A percentile compares a stretch with the other conserved stretches of the same genome.
phyloP scores from a whole-genome alignment of 2,888 invertebrate genomes.

The Drosophila acutilabella region DNA sequence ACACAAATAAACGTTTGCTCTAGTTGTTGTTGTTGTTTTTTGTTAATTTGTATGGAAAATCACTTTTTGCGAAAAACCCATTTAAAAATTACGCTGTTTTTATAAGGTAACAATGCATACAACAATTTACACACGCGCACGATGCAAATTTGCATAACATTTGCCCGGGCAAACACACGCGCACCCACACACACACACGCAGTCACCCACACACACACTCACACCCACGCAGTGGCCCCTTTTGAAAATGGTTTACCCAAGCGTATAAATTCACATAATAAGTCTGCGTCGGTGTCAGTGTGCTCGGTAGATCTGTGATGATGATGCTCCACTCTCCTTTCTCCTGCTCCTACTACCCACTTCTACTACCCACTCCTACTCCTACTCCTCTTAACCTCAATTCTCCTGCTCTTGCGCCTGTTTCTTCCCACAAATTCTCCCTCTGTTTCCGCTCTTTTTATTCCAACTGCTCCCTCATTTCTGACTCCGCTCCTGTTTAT shows the following conservation, averaged over 20 bases:
- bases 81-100: slow-evolving; percentile 81
- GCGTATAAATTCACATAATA: slow-evolving; percentile 78
- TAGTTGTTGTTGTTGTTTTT: slow-evolving; percentile 50
- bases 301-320: slow-evolving; percentile 56
- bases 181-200: not conserved
- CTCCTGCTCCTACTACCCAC: slow-evolving; percentile 10
- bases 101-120: slow-evolving; percentile 81
- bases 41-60: slow-evolving; percentile 81
- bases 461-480: slow-evolving; percentile 17
- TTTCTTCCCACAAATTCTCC: no score
- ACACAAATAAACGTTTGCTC: not conserved
- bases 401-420: no score
- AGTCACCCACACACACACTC: slow-evolving; percentile 12
- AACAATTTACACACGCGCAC: slow-evolving; percentile 77
- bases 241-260: slow-evolving; percentile 56
- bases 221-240: slow-evolving; percentile 1
- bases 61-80: slow-evolving; percentile 77
- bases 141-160: slow-evolving; percentile 78
- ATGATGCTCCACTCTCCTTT: slow-evolving; percentile 22
- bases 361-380: not conserved
- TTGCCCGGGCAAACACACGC: slow-evolving; percentile 52
- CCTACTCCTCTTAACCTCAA: no score
- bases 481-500: slow-evolving; percentile 13
- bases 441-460: no score
- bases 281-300: slow-evolving; percentile 68